These are phyloP conservation scores for Squalus acanthias DNA, from an alignment of 2,797 vertebrate genomes.

Conservation along the genomic window DNA sequence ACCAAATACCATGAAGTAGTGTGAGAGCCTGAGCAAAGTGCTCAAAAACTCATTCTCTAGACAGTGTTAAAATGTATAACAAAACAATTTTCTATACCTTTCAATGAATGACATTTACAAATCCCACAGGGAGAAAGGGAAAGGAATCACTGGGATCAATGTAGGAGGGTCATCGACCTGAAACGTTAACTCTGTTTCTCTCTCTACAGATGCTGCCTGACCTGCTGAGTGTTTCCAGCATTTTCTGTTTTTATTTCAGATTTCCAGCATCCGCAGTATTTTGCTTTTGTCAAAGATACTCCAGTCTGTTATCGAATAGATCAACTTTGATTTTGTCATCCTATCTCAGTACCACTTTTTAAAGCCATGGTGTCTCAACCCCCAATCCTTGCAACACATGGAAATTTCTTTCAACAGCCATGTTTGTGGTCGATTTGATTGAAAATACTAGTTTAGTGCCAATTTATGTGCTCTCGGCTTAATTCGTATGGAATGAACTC, in stretches of 20 bases:
- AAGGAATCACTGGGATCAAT: conserved; percentile 28
- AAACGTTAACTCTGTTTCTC: too few relatives aligned
- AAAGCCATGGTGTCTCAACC: not conserved
- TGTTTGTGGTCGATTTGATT: not conserved
- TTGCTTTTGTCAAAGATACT: too few relatives aligned
- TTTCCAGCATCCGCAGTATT: too few relatives aligned
- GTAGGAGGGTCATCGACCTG: not conserved
- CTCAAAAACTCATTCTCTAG: not conserved
- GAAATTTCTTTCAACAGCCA: not conserved
- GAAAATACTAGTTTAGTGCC: not conserved
- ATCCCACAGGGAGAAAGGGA: not conserved
- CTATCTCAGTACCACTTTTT: not conserved
- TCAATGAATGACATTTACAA: not conserved
- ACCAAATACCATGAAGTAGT: not conserved
- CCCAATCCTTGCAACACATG: not conserved
- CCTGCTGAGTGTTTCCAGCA: too few relatives aligned
- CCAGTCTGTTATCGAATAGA: too few relatives aligned
- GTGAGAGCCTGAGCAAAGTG: not conserved
- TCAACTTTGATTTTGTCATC: not conserved
- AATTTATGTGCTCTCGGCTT: not conserved
- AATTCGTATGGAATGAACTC: not conserved
- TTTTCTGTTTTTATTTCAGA: too few relatives aligned
- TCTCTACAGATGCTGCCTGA: too few relatives aligned
- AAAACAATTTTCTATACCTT: not conserved
- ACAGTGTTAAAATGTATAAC: not conserved